phyloP scores from a whole-genome alignment of 2,113 vertebrate species.

The Rostratula benghalensis region DNA sequence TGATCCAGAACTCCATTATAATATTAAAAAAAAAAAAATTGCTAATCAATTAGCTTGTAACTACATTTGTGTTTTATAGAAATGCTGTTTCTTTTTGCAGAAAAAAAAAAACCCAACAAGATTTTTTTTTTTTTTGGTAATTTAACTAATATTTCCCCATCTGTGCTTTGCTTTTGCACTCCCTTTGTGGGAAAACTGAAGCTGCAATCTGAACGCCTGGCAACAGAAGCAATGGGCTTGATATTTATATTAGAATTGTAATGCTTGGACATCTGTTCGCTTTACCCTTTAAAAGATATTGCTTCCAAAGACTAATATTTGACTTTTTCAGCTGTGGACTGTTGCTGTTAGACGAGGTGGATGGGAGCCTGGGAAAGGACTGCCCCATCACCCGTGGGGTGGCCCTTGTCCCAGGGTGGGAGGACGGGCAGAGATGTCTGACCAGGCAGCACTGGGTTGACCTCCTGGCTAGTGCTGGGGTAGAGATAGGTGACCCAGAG shows the following conservation, averaged over 20 bases:
- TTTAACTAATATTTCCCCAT: conserved; percentile 30
- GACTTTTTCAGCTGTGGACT: background rate
- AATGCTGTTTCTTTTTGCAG: background rate
- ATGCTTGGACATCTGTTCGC: conserved; percentile 33
- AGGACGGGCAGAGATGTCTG: background rate
- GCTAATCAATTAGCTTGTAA: background rate
- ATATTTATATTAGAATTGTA: conserved; percentile 46
- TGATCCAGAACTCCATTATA: background rate
- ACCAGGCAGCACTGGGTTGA: background rate
- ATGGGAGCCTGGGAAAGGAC: background rate
- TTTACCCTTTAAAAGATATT: background rate
- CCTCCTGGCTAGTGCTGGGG: background rate
- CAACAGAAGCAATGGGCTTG: conserved; percentile 32
- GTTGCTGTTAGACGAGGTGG: background rate
- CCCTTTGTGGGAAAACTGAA: conserved; percentile 37
- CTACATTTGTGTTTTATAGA: background rate
- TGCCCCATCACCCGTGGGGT: fast-evolving
- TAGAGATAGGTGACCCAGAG: background rate
- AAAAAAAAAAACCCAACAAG: background rate
- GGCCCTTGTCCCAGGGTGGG: background rate
- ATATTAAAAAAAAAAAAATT: background rate
- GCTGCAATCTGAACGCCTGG: background rate
- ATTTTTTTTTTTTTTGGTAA: background rate
- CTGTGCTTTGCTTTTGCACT: background rate
- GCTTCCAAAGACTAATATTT: conserved; percentile 12